Evolutionary conservation across 2,113 vertebrate species (phyloP), one percentile per base, ranked within the genome.

Genomic region (Pampusana beccarii): DNA sequence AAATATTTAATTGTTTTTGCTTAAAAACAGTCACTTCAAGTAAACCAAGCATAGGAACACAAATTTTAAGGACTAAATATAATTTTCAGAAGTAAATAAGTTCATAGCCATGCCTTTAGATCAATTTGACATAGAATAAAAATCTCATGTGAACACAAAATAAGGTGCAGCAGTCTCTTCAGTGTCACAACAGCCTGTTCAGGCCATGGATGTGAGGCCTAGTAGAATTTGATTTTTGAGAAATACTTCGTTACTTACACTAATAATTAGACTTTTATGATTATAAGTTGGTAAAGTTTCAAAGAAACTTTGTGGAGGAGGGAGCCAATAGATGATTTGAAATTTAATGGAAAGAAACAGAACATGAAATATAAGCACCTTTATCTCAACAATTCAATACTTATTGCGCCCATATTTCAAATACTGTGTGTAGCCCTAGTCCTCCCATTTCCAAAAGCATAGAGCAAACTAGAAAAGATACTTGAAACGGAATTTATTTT

Each of bases 161-260:
- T 26, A 83, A 57, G 19, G 74, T 8, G 25, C 4, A 71, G 46
- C 21, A 48, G 15, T 40, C 69, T 67, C 65, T 58, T 70, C 36
- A 40, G 34, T 10, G 15, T n/a, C 57, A 58, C 51, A 88, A 58
- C 4, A 84, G 71, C 12, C 25, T 71, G 42, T n/a, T 72, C 10
- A 28, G 0, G 0, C 12, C n/a, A 78, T 1, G 5, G 51, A 61
- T 2, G 2, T 12, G 4, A 86, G 26, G 54, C 15, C 6, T 29
- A 29, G 8, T 15, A 7, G 36, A 86, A 91, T 83, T 40, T 60
- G 0, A 31, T 5, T 62, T 95, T 64, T 54, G 16, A 81, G 0
- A 87, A 92, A 87, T n/a, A 87, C 28, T 79, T 46, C 16, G 54
- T 16, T 67, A 66, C 10, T 81, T 65, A 36, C 24, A 62, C 11